These are phyloP conservation scores for Clanis bilineata DNA, from an alignment of 2,888 invertebrate species.

Conservation along the genomic window DNA sequence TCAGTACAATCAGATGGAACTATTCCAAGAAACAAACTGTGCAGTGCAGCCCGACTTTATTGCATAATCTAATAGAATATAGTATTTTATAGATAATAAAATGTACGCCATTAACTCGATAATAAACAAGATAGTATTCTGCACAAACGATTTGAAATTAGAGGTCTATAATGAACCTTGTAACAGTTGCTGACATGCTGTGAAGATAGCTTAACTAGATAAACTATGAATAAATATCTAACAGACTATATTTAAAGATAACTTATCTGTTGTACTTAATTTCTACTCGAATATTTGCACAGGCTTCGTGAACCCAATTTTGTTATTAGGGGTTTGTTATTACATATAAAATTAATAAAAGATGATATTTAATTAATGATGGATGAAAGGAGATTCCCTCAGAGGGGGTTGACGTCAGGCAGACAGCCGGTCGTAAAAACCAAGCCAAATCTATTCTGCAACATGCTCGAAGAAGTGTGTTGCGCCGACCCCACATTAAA, in stretches of 20 bases:
- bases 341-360: no score
- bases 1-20: conserved; percentile 32
- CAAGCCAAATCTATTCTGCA: no score
- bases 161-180: background rate
- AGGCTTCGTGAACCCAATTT: no score
- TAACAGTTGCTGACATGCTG: background rate
- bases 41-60: conserved; percentile 10
- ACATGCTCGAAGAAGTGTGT: no score
- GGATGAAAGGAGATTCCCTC: no score
- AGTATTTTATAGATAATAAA: conserved; percentile 11
- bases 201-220: background rate
- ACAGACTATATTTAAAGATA: background rate
- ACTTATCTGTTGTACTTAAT: background rate
- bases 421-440: no score
- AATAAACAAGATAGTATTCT: conserved; percentile 13
- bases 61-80: conserved; percentile 15
- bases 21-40: conserved; percentile 28
- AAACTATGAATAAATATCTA: no score
- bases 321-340: no score
- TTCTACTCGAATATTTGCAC: background rate
- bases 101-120: conserved; percentile 8
- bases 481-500: no score
- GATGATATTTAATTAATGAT: no score
- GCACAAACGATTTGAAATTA: background rate
- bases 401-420: no score